Percentiles rank a stretch among this genome's conserved stretches.
These are phyloP conservation scores for Brachionus paranguensis DNA, from an alignment of 1,140 invertebrate species.

Conservation along the genomic window DNA sequence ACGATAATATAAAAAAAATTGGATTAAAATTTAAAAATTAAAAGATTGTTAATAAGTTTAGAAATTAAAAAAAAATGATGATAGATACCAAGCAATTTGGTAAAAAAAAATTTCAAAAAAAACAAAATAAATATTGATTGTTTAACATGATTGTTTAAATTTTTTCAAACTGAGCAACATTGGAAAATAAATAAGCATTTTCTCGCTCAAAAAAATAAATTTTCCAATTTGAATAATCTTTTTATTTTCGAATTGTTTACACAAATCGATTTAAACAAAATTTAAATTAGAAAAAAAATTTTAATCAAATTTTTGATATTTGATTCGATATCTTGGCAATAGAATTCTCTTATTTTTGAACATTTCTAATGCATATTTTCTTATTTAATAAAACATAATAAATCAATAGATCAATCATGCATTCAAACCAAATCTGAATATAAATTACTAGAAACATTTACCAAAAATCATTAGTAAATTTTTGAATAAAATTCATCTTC, in stretches of 20 bases:
- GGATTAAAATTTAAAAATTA: no score
- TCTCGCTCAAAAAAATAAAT: background rate
- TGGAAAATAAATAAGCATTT: background rate
- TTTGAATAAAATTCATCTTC: background rate
- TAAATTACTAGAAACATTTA: constrained; percentile 3
- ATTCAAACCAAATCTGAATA: background rate
- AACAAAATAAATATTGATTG: no score
- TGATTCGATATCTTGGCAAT: background rate
- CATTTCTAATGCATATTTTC: constrained; percentile 3
- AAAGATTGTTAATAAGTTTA: no score
- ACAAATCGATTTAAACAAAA: background rate
- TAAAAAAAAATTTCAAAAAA: no score
- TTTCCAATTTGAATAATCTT: background rate
- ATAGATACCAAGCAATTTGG: no score
- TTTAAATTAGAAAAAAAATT: background rate
- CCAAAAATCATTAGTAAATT: background rate
- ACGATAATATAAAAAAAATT: no score
- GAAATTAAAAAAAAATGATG: no score
- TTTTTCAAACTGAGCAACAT: background rate
- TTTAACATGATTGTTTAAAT: no score
- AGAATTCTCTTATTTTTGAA: background rate
- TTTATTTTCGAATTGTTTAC: background rate
- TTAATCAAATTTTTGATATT: background rate
- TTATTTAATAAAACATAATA: background rate
- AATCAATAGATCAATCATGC: constrained; percentile 21